phyloP scores from a whole-genome alignment of 2,888 invertebrate genomes.

The Brenthis daphne region DNA sequence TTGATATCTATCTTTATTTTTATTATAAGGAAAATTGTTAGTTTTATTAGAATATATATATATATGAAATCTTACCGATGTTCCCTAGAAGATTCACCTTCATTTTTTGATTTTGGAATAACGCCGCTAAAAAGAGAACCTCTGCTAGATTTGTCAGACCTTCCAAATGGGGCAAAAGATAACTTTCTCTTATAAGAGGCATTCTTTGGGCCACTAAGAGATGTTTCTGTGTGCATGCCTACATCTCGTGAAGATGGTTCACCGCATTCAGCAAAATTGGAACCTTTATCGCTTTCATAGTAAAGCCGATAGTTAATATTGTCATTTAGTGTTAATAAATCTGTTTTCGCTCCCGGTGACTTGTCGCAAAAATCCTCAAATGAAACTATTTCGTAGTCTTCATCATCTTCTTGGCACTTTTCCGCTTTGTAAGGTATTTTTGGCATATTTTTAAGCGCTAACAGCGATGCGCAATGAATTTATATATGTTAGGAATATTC shows the following conservation, averaged over 20 bases:
- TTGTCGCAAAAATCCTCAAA: conserved; percentile 84
- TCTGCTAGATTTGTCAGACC: conserved; percentile 54
- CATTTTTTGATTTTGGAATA: conserved; percentile 61
- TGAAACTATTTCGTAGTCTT: conserved; percentile 80
- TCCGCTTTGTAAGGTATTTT: conserved; percentile 75
- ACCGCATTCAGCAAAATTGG: conserved; percentile 58
- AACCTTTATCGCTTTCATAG: conserved; percentile 67
- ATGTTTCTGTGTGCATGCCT: conserved; percentile 68
- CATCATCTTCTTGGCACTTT: conserved; percentile 64
- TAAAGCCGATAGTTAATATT: conserved; percentile 78
- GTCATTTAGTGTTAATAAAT: conserved; percentile 79
- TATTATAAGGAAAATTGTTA: not conserved
- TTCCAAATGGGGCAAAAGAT: conserved; percentile 70
- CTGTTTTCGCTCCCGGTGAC: conserved; percentile 75
- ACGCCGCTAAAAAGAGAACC: conserved; percentile 66
- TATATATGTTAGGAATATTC: conserved; percentile 26
- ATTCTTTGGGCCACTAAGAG: conserved; percentile 64
- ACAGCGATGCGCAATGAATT: conserved; percentile 21
- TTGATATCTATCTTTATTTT: not conserved
- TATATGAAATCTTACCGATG: conserved; percentile 59
- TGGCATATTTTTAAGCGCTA: conserved; percentile 58
- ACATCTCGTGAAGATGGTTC: conserved; percentile 61
- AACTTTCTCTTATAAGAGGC: conserved; percentile 60
- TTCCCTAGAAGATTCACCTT: conserved; percentile 62
- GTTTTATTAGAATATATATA: not conserved